A percentile compares a stretch with the other conserved stretches of the same genome.
Evolutionary conservation across 2,113 vertebrate species (phyloP).

Genomic region (Puntigrus tetrazona): DNA sequence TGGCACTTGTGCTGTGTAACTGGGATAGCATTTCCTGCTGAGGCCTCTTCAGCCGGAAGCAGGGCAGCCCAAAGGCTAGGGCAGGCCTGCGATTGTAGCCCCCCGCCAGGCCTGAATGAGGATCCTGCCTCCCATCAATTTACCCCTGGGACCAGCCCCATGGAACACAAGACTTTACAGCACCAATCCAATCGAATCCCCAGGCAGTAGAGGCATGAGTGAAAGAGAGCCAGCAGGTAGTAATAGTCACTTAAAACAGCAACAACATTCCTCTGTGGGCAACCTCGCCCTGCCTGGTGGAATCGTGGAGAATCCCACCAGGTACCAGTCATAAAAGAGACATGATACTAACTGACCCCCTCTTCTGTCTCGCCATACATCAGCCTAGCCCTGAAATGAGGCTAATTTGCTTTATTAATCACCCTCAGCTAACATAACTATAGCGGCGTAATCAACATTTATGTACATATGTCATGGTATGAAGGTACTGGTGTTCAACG

Average conservation of each 20-base stretch:
- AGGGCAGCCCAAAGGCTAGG: slow-evolving; percentile 78
- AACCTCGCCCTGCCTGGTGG: slow-evolving; percentile 59
- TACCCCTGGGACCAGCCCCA: slow-evolving; percentile 69
- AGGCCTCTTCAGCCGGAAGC: slow-evolving; percentile 71
- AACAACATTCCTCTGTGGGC: slow-evolving; percentile 77
- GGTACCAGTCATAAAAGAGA: slow-evolving; percentile 54
- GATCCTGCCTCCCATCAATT: slow-evolving; percentile 76
- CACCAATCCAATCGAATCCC: slow-evolving; percentile 81
- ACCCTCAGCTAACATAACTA: neutral
- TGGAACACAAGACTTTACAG: slow-evolving; percentile 76
- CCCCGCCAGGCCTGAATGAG: slow-evolving; percentile 75
- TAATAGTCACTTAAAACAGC: slow-evolving; percentile 79
- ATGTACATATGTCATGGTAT: neutral
- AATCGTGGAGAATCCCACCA: slow-evolving; percentile 64
- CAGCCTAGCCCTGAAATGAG: slow-evolving; percentile 16
- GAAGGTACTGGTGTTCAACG: slow-evolving; percentile 4
- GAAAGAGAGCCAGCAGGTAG: slow-evolving; percentile 79
- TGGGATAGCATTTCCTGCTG: slow-evolving; percentile 73
- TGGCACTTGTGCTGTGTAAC: slow-evolving; percentile 70
- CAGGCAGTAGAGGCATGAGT: slow-evolving; percentile 79
- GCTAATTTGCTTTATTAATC: slow-evolving; percentile 25
- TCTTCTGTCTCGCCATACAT: slow-evolving; percentile 38
- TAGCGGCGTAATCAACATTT: neutral
- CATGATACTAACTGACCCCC: slow-evolving; percentile 51
- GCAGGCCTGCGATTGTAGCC: slow-evolving; percentile 81